Percentiles rank a stretch among this genome's conserved stretches.
Conservation (phyloP, 1,140 invertebrate genomes). For the Drosophila lini region DNA sequence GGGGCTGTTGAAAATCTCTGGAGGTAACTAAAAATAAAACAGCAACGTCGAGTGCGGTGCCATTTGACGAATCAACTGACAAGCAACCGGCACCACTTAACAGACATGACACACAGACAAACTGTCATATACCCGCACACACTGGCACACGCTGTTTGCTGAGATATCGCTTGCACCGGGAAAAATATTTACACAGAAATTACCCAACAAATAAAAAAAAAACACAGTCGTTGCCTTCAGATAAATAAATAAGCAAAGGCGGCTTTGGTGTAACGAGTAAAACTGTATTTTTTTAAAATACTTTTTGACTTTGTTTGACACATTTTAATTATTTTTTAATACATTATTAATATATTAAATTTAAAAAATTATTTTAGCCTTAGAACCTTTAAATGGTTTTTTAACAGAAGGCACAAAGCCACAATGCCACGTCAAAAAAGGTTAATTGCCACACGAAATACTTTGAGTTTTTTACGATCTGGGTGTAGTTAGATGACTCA, state of each 20-base stretch:
- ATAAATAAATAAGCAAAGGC: background rate
- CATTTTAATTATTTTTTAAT: background rate
- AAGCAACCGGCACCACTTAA: constrained; percentile 41
- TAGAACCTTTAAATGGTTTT: background rate
- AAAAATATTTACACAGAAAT: constrained; percentile 19
- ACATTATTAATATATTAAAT: background rate
- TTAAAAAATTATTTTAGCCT: background rate
- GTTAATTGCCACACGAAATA: background rate
- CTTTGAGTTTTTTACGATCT: background rate
- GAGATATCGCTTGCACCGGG: constrained; percentile 41
- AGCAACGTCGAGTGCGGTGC: constrained; percentile 28
- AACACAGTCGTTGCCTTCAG: background rate
- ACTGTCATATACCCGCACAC: constrained; percentile 31
- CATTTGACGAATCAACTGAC: constrained; percentile 51
- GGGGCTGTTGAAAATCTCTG: constrained; percentile 12
- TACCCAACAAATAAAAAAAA: background rate
- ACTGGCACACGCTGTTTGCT: constrained; percentile 22
- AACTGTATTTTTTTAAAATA: background rate
- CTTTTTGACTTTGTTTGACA: background rate
- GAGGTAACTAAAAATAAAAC: constrained; percentile 15
- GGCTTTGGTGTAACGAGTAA: background rate
- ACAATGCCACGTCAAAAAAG: background rate
- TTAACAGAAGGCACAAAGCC: background rate
- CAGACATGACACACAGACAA: constrained; percentile 48
- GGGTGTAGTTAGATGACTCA: no score